Evolutionary conservation across 35 echinoderm and acorn worm genomes (phyloP).

Genomic region (Heliocidaris tuberculata): DNA sequence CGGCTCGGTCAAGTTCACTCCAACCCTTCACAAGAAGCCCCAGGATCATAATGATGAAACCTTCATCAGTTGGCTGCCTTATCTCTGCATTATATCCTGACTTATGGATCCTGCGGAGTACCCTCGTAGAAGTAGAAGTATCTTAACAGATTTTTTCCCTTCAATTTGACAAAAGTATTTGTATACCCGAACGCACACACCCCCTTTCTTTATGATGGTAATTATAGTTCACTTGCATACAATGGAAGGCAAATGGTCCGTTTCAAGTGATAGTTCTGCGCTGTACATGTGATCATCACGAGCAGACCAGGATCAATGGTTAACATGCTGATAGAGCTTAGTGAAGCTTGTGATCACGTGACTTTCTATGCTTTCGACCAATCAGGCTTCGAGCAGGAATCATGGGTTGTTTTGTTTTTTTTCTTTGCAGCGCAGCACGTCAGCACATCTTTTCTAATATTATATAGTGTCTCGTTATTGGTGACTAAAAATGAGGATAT

Average conservation of each 20-base stretch:
- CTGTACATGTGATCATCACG: neutral
- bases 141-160: neutral
- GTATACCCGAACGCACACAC: neutral
- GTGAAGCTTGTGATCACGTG: neutral
- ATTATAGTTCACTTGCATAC: neutral
- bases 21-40: neutral
- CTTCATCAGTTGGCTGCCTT: neutral
- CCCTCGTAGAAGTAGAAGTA: no score
- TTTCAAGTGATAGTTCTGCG: neutral
- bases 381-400: neutral
- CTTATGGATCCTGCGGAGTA: no score
- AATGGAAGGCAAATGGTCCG: neutral
- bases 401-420: neutral
- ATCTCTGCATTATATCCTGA: no score
- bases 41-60: neutral
- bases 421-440: neutral
- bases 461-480: no score
- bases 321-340: neutral
- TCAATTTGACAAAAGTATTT: neutral
- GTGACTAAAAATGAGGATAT: no score
- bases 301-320: neutral
- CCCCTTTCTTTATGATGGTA: neutral
- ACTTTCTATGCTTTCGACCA: neutral
- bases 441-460: neutral
- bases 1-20: neutral